These are phyloP conservation scores for Liposcelis brunnea DNA, from an alignment of 2,888 invertebrate genomes.

Conservation along the genomic window DNA sequence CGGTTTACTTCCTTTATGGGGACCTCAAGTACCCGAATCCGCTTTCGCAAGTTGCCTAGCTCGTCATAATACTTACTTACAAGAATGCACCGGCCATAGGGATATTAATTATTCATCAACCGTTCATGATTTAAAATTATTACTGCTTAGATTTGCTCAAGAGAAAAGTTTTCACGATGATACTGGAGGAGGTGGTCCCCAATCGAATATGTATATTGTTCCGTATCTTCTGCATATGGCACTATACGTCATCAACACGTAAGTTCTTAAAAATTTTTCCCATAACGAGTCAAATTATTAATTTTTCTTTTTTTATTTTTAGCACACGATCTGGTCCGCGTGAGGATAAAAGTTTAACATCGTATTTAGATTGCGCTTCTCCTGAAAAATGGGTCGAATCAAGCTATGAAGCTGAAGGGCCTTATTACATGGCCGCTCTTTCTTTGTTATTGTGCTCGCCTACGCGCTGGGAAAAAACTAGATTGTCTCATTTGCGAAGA, in stretches of 20 bases:
- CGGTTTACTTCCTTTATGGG: conserved; percentile 90
- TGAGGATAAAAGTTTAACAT: conserved; percentile 60
- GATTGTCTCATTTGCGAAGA: conserved; percentile 55
- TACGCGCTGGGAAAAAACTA: conserved; percentile 54
- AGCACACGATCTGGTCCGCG: conserved; percentile 56
- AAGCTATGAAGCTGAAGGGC: conserved; percentile 79
- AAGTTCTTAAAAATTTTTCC: conserved; percentile 21
- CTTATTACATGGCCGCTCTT: conserved; percentile 73
- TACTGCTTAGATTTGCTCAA: conserved; percentile 75
- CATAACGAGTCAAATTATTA: not conserved
- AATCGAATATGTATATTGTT: conserved; percentile 92
- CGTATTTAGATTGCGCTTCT: conserved; percentile 47
- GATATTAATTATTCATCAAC: conserved; percentile 67
- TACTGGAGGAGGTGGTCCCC: conserved; percentile 91
- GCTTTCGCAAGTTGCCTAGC: conserved; percentile 88
- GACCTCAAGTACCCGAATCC: conserved; percentile 82
- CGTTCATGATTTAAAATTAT: conserved; percentile 81
- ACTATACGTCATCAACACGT: conserved; percentile 83
- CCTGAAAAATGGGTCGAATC: conserved; percentile 56
- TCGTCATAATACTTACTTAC: conserved; percentile 73
- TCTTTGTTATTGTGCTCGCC: conserved; percentile 63
- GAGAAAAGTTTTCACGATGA: conserved; percentile 95
- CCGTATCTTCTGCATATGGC: conserved; percentile 90
- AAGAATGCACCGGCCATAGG: conserved; percentile 33
- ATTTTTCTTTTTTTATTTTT: conserved; percentile 14